Evolutionary conservation across 92 coral and sea anemone genomes (phyloP), one percentile per base, ranked within the genome.

Genomic region (Zoanthus sociatus): DNA sequence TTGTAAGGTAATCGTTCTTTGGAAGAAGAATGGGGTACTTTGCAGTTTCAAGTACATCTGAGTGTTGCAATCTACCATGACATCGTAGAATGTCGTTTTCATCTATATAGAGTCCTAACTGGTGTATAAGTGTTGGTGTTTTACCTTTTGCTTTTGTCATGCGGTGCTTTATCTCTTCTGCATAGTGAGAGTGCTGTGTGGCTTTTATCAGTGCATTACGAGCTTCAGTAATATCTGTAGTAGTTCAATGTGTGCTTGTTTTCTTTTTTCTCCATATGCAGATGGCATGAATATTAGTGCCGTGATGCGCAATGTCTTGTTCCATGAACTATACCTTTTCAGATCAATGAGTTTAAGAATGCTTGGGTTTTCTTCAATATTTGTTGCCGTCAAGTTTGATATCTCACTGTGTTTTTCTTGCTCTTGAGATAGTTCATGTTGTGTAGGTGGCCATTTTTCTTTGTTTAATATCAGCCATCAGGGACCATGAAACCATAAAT

Each of bases 21-120:
- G 73, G 73, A 68, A 68, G 45, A 68, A 20, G 73, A 68, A 68
- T 31, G 73, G 73, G 42, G 21, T 64, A 9, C 21, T 64, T 64
- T 64, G 71, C 71, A 64, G 71, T 64, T 68, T 68, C 73, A 68
- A 44, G 73, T 68, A 68, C 21, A 68, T 68, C 20, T 72, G 77
- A 72, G 77, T 72, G 53, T 10, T 72, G 11, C 8, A 72, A 42
- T 72, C 77, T 72, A 9, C 77, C 77, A 42, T 26, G 77, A 26
- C 77, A 72, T 21, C 53, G 77, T 10, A 73, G 53, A 45, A 73
- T 32, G 51, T 12, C 51, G 50, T 71, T 71, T 71, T 67, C 48
- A 10, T 7, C 76, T 11, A 71, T 2, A 26, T 26, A 26, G 26
- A 26, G 26, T 26, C 26, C 26, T 26, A 26, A 26, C 26, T 26